Base-by-base conservation (phyloP, 1,140 invertebrate genomes). In the Zaprionus taronus region DNA sequence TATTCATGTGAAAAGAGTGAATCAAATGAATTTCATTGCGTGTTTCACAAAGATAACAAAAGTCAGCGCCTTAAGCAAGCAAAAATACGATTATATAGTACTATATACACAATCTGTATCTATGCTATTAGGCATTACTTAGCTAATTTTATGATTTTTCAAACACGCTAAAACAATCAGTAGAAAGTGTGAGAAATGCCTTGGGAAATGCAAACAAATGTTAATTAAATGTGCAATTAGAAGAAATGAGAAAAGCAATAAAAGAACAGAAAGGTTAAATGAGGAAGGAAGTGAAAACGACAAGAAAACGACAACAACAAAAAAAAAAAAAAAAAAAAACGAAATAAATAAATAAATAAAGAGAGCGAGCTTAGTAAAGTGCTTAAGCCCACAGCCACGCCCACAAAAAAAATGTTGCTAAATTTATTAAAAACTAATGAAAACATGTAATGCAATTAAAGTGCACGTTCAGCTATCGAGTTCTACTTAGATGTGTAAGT, bases 151-250 rank as follows among this genome's bases (percentile, higher is more conserved):
- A 44, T 63, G 17, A 31, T 64, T 63, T 64, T 34, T 14, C 17
- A 58, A 66, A 72, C 62, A 66, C 56, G 65, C 75, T 55, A 61
- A 67, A 74, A 74, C 51, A 74, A 69, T 69, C 51, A 69, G 34
- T 20, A 56, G 61, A 61, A 58, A 41, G 56, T 51, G 47, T 41
- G 44, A 41, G 65, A 79, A 53, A 36, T 36, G 55, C 15, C 2
- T 69, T 22, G 44, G 34, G 56, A 58, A 31, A 53, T 69, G 81
- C 80, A 81, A 47, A 81, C 73, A 77, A 84, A 81, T 81, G 81
- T 84, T 87, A 79, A 83, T 66, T 90, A 84, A 90, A 79, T 85
- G 85, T 81, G 78, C 85, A 89, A 87, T 87, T 89, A 87, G 74
- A 71, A 79, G 76, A 72, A 55, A 62, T 56, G 17, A 72, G 67